A percentile compares a stretch with the other conserved stretches of the same genome.
phyloP scores from a whole-genome alignment of 2,113 vertebrate species.

The Tympanuchus pallidicinctus region DNA sequence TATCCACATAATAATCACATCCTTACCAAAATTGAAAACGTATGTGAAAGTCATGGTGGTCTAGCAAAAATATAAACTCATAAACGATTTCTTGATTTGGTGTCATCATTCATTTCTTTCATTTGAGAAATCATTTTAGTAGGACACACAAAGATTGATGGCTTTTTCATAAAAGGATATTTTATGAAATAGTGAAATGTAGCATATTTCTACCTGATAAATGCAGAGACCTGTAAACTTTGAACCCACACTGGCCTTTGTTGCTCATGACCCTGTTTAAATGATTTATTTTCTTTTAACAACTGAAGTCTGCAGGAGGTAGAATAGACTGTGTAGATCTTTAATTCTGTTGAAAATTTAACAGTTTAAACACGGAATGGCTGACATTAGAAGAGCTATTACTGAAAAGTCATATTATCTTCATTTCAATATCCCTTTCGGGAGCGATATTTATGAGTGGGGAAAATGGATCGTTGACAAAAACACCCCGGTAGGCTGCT shows the following conservation, averaged over 20 bases:
- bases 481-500: conserved; percentile 37
- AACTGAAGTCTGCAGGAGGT: conserved; percentile 71
- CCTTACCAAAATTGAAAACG: conserved; percentile 83
- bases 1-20: conserved; percentile 83
- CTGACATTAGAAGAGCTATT: conserved; percentile 22
- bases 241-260: conserved; percentile 90
- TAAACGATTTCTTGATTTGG: conserved; percentile 78
- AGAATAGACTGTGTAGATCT: conserved; percentile 49
- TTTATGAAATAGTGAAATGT: conserved; percentile 80
- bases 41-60: conserved; percentile 87
- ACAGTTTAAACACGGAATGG: conserved; percentile 56
- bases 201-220: conserved; percentile 93
- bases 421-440: conserved; percentile 51
- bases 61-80: conserved; percentile 77
- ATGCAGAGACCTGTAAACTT: conserved; percentile 90
- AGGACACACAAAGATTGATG: conserved; percentile 79
- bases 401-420: conserved; percentile 27
- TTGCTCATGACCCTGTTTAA: conserved; percentile 88
- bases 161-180: conserved; percentile 81
- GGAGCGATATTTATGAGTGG: conserved; percentile 32
- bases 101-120: conserved; percentile 84
- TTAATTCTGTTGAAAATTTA: conserved; percentile 69
- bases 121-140: conserved; percentile 76
- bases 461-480: conserved; percentile 32
- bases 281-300: conserved; percentile 88